Evolutionary conservation across 2,888 invertebrate species (phyloP).

Genomic region (Sphaeridia pumilis): DNA sequence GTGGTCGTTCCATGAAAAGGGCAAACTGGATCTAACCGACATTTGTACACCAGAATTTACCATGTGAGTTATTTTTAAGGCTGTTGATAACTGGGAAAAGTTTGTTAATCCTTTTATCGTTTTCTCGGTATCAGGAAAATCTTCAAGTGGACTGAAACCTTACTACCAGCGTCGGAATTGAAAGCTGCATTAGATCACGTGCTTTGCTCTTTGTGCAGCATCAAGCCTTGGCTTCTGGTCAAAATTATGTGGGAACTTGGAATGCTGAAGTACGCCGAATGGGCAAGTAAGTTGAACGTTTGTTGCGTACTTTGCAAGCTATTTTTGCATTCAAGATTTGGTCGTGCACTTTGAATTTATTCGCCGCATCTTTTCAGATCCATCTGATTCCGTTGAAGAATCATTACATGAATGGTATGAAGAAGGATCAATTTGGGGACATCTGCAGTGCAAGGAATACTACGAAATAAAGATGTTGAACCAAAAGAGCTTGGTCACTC

Average conservation of each 20-base stretch:
- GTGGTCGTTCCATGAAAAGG: constrained; percentile 55
- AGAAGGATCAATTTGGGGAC: constrained; percentile 38
- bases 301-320: not conserved
- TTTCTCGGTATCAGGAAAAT: constrained; percentile 51
- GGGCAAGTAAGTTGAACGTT: constrained; percentile 17
- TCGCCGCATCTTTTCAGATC: constrained; percentile 1
- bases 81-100: too few relatives aligned
- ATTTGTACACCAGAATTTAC: constrained; percentile 64
- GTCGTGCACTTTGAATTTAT: too few relatives aligned
- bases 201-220: constrained; percentile 73
- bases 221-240: constrained; percentile 64
- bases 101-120: too few relatives aligned
- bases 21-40: constrained; percentile 51
- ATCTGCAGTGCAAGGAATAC: constrained; percentile 48
- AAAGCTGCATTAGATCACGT: constrained; percentile 77
- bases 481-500: constrained; percentile 58
- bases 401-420: constrained; percentile 27
- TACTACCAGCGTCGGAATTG: constrained; percentile 57
- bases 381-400: constrained; percentile 16
- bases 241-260: constrained; percentile 60
- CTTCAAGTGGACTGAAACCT: constrained; percentile 62
- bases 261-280: constrained; percentile 26
- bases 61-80: constrained; percentile 43
- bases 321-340: not conserved
- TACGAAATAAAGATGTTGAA: constrained; percentile 44